Evolutionary conservation across 2,113 vertebrate genomes (phyloP).

Genomic region (Neotoma lepida): DNA sequence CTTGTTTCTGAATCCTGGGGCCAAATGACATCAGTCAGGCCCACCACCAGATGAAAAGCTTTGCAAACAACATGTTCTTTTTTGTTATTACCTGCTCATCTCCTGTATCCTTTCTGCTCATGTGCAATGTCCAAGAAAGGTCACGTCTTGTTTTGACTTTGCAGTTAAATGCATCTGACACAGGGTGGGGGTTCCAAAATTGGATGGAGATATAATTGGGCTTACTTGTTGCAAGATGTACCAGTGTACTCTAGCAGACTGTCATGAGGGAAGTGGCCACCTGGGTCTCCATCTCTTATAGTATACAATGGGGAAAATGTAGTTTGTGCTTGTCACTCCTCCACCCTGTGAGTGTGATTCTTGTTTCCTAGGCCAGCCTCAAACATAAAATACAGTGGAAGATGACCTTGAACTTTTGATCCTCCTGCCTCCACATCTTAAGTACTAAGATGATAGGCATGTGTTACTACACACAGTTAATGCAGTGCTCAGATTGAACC

Average conservation of each 20-base stretch:
- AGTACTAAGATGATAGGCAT: not conserved
- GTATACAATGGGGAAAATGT: not conserved
- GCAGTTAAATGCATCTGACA: slow-evolving; percentile 18
- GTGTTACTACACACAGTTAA: not conserved
- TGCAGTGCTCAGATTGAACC: not conserved
- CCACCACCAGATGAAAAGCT: slow-evolving; percentile 36
- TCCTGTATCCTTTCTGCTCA: slow-evolving; percentile 29
- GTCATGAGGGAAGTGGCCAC: not conserved
- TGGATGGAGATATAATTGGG: not conserved
- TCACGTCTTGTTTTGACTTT: slow-evolving; percentile 58
- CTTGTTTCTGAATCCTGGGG: slow-evolving; percentile 14
- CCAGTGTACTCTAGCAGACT: not conserved
- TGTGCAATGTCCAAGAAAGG: slow-evolving; percentile 56
- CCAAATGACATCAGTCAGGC: slow-evolving; percentile 44
- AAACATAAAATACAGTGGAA: not conserved
- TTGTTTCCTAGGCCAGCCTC: not conserved
- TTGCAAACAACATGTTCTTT: not conserved
- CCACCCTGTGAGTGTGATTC: not conserved
- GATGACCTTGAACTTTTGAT: not conserved
- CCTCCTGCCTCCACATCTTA: not conserved
- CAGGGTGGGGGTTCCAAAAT: slow-evolving; percentile 7
- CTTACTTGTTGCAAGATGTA: not conserved
- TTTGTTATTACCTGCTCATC: not conserved
- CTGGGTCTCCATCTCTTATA: not conserved
- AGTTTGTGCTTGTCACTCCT: too few relatives aligned